Conservation (phyloP, 2,113 vertebrate species). For the Channa maculata region DNA sequence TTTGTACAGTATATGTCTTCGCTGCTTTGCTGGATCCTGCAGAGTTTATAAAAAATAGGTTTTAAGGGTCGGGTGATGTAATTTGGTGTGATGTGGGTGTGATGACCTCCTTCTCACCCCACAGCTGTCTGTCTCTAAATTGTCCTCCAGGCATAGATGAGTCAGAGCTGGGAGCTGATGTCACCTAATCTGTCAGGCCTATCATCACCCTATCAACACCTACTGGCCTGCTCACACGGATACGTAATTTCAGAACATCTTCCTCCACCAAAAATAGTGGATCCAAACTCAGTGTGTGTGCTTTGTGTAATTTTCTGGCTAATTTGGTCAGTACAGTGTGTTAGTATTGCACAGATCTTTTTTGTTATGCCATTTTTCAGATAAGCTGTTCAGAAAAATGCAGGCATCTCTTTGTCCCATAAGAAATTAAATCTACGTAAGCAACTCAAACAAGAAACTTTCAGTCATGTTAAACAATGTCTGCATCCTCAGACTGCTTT, state of each 20-base stretch:
- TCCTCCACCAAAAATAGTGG: background rate
- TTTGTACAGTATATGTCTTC: conserved; percentile 8
- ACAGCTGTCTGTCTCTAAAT: conserved; percentile 46
- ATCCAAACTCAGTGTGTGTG: background rate
- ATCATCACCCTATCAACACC: conserved; percentile 43
- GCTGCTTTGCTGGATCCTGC: conserved; percentile 4
- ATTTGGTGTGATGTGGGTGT: conserved; percentile 61
- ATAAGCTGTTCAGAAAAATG: conserved; percentile 62
- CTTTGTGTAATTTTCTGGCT: background rate
- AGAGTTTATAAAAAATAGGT: conserved; percentile 23
- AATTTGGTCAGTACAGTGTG: conserved; percentile 1
- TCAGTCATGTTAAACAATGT: conserved; percentile 66
- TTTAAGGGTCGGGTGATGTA: conserved; percentile 64
- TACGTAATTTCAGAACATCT: background rate
- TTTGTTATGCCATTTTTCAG: conserved; percentile 41
- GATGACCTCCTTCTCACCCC: conserved; percentile 64
- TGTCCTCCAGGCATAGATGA: conserved; percentile 53
- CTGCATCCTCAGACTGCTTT: conserved; percentile 55
- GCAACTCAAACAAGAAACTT: conserved; percentile 70
- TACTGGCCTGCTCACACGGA: conserved; percentile 5
- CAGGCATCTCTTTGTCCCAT: conserved; percentile 44
- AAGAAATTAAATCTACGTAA: conserved; percentile 66
- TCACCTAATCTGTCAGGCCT: conserved; percentile 58
- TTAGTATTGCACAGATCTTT: conserved; percentile 25
- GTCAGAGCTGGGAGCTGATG: conserved; percentile 69